Evolutionary conservation across 2,888 invertebrate species (phyloP).

Genomic region (Galerucella pusilla): DNA sequence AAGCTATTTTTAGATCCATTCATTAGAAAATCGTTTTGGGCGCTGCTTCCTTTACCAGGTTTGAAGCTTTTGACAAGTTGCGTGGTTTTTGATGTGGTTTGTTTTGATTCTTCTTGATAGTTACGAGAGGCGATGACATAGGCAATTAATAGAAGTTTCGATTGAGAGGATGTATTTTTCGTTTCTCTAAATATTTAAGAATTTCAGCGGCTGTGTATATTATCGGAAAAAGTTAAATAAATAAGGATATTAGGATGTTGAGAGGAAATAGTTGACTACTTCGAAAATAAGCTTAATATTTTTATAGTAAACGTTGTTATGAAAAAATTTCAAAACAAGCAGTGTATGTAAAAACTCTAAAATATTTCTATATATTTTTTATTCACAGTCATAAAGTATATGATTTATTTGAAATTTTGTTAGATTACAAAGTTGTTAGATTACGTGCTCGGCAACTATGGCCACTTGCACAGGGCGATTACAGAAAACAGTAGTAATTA

Average conservation of each 20-base stretch:
- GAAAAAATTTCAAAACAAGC: neutral
- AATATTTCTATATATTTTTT: too few relatives aligned
- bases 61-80: slow-evolving; percentile 25
- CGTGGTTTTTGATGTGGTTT: slow-evolving; percentile 11
- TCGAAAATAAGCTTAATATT: neutral
- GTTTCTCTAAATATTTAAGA: slow-evolving; percentile 5
- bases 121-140: slow-evolving; percentile 17
- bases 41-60: slow-evolving; percentile 15
- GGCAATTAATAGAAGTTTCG: slow-evolving; percentile 19
- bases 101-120: slow-evolving; percentile 25
- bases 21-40: slow-evolving; percentile 28
- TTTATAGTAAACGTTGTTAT: neutral
- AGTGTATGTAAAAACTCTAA: neutral
- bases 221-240: neutral
- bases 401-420: too few relatives aligned
- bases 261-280: neutral
- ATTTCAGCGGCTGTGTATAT: slow-evolving; percentile 3
- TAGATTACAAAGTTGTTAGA: too few relatives aligned
- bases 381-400: too few relatives aligned
- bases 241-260: neutral
- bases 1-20: slow-evolving; percentile 27
- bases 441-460: too few relatives aligned
- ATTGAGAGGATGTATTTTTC: slow-evolving; percentile 15
- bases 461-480: too few relatives aligned
- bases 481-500: too few relatives aligned